Conservation (phyloP, 2,888 invertebrate genomes). For the Globia sparganii region DNA sequence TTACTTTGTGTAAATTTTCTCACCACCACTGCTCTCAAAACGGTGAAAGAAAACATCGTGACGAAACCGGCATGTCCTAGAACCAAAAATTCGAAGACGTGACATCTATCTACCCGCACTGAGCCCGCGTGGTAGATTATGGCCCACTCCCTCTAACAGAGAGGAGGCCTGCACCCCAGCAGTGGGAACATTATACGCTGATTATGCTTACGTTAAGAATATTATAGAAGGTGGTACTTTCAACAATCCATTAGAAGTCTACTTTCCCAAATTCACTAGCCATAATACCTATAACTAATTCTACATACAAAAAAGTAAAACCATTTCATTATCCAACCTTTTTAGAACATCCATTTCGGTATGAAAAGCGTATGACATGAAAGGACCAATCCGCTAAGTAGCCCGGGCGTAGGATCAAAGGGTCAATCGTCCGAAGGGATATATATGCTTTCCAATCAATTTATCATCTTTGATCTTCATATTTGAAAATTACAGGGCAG, state of each 20-base stretch:
- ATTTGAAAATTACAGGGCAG: conserved; percentile 73
- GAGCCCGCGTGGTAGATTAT: too few relatives aligned
- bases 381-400: conserved; percentile 87
- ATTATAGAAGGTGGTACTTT: background rate
- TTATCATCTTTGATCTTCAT: conserved; percentile 81
- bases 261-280: background rate
- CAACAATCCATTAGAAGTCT: conserved; percentile 16
- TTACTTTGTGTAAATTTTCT: too few relatives aligned
- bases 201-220: background rate
- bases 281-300: conserved; percentile 39
- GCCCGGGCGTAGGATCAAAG: conserved; percentile 78
- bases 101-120: too few relatives aligned
- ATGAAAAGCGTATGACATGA: conserved; percentile 80
- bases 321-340: conserved; percentile 59
- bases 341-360: conserved; percentile 66
- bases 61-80: too few relatives aligned
- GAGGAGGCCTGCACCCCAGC: too few relatives aligned
- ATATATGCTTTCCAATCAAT: conserved; percentile 78
- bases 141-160: too few relatives aligned
- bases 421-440: conserved; percentile 83
- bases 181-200: too few relatives aligned
- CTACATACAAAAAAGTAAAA: conserved; percentile 32
- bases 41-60: too few relatives aligned
- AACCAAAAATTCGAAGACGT: too few relatives aligned
- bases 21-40: too few relatives aligned